Conservation (phyloP, 2,888 invertebrate species). For the Platycheirus rosarum region DNA sequence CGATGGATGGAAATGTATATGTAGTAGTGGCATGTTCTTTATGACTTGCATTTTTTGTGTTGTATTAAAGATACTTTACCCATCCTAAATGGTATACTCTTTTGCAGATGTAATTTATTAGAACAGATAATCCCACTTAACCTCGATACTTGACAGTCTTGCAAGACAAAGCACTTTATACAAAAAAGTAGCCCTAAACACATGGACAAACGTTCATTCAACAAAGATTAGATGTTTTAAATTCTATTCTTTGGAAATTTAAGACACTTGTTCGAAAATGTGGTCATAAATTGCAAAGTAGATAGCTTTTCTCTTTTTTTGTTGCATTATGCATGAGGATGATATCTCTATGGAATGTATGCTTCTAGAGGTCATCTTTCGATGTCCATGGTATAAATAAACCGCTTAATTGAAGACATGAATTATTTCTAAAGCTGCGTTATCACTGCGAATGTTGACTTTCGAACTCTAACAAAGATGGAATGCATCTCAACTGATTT, state of each 20-base stretch:
- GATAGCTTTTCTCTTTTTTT: background rate
- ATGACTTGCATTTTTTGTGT: slow-evolving; percentile 16
- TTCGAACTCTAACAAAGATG: too few relatives aligned
- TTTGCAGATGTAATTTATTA: slow-evolving; percentile 57
- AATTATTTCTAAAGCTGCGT: too few relatives aligned
- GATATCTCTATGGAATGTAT: background rate
- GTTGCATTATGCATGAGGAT: background rate
- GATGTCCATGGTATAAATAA: background rate
- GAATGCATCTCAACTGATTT: too few relatives aligned
- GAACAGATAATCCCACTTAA: slow-evolving; percentile 58
- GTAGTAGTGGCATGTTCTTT: slow-evolving; percentile 8
- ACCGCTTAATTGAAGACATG: too few relatives aligned
- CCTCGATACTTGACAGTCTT: slow-evolving; percentile 36
- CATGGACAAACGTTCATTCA: background rate
- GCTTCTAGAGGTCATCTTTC: background rate
- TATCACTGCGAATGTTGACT: too few relatives aligned
- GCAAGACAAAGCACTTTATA: slow-evolving; percentile 1
- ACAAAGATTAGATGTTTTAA: slow-evolving; percentile 1
- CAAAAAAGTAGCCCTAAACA: slow-evolving; percentile 20
- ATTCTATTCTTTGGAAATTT: slow-evolving; percentile 15
- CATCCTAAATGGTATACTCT: slow-evolving; percentile 4
- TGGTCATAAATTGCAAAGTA: too few relatives aligned
- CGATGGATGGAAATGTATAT: background rate
- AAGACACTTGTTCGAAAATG: slow-evolving; percentile 14
- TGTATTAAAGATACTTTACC: slow-evolving; percentile 25